Percentiles rank a stretch among this genome's conserved stretches.
Conservation (phyloP, 2,797 vertebrate species). For the Mus minutoides region DNA sequence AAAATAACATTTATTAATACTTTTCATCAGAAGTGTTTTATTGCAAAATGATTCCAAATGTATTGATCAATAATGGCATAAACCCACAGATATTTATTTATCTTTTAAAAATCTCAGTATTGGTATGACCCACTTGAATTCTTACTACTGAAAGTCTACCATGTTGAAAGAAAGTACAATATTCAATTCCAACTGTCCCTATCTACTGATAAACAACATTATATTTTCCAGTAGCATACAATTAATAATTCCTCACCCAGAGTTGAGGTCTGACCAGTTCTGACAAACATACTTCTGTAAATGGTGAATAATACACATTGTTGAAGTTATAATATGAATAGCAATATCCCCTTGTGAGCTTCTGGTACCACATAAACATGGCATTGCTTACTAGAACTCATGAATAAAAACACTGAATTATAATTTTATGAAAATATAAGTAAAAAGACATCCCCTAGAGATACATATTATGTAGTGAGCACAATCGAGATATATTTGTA, state of each 20-base stretch:
- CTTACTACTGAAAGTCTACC: conserved; percentile 20
- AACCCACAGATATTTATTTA: neutral
- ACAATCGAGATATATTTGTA: conserved; percentile 82
- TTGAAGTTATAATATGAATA: conserved; percentile 47
- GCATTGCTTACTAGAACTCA: conserved; percentile 58
- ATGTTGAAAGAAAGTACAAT: neutral
- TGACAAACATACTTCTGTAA: conserved; percentile 24
- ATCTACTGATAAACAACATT: neutral
- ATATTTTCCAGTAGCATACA: neutral
- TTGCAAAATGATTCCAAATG: neutral
- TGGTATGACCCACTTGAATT: neutral
- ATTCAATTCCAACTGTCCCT: neutral
- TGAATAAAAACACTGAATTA: conserved; percentile 71
- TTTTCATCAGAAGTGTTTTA: neutral
- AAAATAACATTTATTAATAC: neutral
- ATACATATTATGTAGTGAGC: conserved; percentile 65
- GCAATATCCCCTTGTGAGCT: neutral
- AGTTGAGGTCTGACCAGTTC: conserved; percentile 16
- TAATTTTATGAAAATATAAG: conserved; percentile 75
- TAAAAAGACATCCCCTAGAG: conserved; percentile 77
- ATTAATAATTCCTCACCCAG: neutral
- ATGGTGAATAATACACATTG: neutral
- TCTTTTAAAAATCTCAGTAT: conserved; percentile 1
- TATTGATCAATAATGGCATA: conserved; percentile 9
- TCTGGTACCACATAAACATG: conserved; percentile 34